These are phyloP conservation scores for Helleia helle DNA, from an alignment of 2,888 invertebrate species.

Conservation along the genomic window DNA sequence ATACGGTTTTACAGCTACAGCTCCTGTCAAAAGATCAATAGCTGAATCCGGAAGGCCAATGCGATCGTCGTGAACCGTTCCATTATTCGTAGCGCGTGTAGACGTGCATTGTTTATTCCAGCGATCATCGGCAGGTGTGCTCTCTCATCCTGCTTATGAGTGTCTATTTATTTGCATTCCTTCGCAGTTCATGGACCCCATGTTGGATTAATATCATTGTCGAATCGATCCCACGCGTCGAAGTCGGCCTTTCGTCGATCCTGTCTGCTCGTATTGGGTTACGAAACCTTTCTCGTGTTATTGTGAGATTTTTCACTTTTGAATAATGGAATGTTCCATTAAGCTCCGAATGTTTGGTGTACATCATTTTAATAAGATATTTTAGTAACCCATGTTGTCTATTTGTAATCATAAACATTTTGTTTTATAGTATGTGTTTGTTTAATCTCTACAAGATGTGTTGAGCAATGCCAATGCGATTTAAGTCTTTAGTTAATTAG, in stretches of 20 bases:
- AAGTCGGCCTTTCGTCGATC: conserved; percentile 49
- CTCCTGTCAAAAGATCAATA: conserved; percentile 21
- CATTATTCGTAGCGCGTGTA: conserved; percentile 38
- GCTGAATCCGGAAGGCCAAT: conserved; percentile 26
- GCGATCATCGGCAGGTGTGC: conserved; percentile 60
- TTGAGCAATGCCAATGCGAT: conserved; percentile 13
- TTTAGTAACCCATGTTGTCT: conserved; percentile 3
- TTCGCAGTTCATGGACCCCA: conserved; percentile 60
- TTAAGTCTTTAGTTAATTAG: conserved; percentile 43
- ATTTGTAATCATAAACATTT: neutral
- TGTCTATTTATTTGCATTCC: conserved; percentile 70
- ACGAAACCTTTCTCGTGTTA: conserved; percentile 24
- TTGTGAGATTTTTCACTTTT: conserved; percentile 30
- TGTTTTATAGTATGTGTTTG: neutral
- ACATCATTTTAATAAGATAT: conserved; percentile 8
- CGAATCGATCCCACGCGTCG: conserved; percentile 43
- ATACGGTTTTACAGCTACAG: conserved; percentile 20
- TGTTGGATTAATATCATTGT: conserved; percentile 53
- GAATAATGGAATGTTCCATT: conserved; percentile 20
- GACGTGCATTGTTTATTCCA: conserved; percentile 61
- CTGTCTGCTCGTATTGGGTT: conserved; percentile 33
- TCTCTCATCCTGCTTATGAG: conserved; percentile 58
- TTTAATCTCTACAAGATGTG: neutral
- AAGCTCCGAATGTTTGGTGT: neutral
- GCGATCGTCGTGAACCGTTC: conserved; percentile 23